Percentiles rank a stretch among this genome's conserved stretches.
phyloP scores from a whole-genome alignment of 1,140 invertebrate genomes.

The Anthonomus grandis region DNA sequence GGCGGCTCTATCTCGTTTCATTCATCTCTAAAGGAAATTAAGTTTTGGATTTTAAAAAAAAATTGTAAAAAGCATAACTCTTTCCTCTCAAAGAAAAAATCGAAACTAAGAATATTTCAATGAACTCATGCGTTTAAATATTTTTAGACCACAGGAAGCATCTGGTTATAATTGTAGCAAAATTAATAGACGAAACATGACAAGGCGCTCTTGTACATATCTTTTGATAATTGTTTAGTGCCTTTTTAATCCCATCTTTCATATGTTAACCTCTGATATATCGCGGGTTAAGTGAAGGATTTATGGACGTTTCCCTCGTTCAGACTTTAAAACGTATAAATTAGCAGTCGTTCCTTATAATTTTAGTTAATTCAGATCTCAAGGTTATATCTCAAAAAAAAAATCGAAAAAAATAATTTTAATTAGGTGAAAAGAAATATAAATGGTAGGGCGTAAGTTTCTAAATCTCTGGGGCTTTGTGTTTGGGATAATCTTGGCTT shows the following conservation, averaged over 20 bases:
- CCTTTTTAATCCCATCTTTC: constrained; percentile 9
- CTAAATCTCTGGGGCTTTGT: constrained; percentile 19
- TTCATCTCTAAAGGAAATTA: too few species aligned
- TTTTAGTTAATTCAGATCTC: too few species aligned
- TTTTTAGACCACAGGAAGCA: not conserved
- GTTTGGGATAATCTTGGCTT: constrained; percentile 23
- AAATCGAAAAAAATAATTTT: constrained; percentile 12
- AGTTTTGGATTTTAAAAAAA: too few species aligned
- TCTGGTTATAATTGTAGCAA: constrained; percentile 4
- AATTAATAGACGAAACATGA: constrained; percentile 18
- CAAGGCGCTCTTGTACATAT: constrained; percentile 16
- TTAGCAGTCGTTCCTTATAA: too few species aligned
- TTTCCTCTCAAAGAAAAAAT: too few species aligned
- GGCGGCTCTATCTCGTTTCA: too few species aligned
- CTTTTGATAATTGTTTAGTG: constrained; percentile 20
- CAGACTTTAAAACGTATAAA: not conserved
- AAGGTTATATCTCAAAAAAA: too few species aligned
- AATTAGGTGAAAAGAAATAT: constrained; percentile 21
- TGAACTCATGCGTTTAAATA: not conserved
- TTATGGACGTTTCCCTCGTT: constrained; percentile 7
- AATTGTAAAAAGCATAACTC: too few species aligned
- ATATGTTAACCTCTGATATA: constrained; percentile 12
- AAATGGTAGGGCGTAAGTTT: constrained; percentile 21
- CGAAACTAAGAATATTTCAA: too few species aligned
- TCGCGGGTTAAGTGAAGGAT: constrained; percentile 12